Evolutionary conservation across 2,797 vertebrate genomes (phyloP).

Genomic region (Onychomys arenicola): DNA sequence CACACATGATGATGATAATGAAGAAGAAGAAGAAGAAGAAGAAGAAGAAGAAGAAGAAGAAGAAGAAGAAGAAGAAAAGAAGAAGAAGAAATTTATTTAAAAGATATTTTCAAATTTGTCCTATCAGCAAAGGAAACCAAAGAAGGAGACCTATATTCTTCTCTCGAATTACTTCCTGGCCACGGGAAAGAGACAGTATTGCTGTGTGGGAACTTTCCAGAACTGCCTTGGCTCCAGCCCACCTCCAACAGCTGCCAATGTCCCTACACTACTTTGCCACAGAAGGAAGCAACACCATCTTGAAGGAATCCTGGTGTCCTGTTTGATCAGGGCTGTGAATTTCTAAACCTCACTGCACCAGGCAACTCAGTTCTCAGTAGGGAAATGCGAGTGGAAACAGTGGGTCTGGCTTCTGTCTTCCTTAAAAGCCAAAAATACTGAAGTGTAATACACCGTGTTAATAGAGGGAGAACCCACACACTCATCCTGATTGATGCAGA

Average conservation of each 20-base stretch:
- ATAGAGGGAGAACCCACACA: background rate
- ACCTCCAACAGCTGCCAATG: background rate
- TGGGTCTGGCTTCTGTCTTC: background rate
- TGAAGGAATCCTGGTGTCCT: background rate
- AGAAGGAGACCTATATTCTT: background rate
- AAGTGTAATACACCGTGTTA: background rate
- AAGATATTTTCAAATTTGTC: background rate
- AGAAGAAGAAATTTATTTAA: background rate
- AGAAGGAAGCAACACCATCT: background rate
- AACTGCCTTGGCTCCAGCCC: background rate
- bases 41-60: background rate
- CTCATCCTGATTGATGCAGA: background rate
- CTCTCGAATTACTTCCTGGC: background rate
- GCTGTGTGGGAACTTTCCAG: background rate
- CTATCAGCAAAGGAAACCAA: background rate
- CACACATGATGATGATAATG: background rate
- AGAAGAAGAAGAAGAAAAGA: rapidly evolving
- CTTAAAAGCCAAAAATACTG: background rate
- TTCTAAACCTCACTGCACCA: background rate
- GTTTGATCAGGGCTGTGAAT: background rate
- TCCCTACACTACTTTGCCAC: background rate
- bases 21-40: rapidly evolving
- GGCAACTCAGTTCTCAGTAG: background rate
- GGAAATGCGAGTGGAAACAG: background rate
- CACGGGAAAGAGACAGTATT: background rate